Base-by-base conservation (phyloP, 23 tunicate species). In the Diplosoma virens region DNA sequence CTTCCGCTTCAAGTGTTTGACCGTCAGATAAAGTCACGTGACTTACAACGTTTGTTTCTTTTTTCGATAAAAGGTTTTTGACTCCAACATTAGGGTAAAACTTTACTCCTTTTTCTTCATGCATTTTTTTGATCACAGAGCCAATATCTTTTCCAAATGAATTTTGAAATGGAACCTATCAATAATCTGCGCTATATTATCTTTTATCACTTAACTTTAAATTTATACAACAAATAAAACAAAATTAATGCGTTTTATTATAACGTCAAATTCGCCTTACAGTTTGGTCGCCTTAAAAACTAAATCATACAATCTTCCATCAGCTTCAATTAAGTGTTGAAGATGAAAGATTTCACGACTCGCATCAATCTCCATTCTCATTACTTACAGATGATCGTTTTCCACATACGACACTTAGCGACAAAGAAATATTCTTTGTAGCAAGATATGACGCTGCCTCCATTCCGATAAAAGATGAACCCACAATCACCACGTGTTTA, bases 391-490 rank as follows among this genome's bases (percentile, higher is more conserved):
- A 20, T 35, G 96, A 89, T 37, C 84, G 66, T 47, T 58, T 59
- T 28, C 96, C 96, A 56, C 96, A 89, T 0, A 89, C 67, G 0
- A 89, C 96, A 28, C 81, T n/a, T 0, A 89, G 35, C 21, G 96
- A 89, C 18, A 55, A 6, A 1, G 86, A 25, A 0, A 58, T 80
- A 23, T 71, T 72, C 54, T 77, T 76, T 34, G 81, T 32, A 0
- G 84, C 75, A 28, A 89, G 32, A 64, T 36, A 89, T 17, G 96
- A 75, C 2, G 96, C 87, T 17, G 78, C 83, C 71, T 89, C 96
- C 96, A 89, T 89, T 0, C 82, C 96, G 47, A 89, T 89, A 61
- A 89, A 89, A 46, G 96, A 89, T 32, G 88, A 89, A 1, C 96
- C 96, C 25, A 89, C 80, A 27, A 89, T 67, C 0, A 78, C 96